Conservation (phyloP, 2,113 vertebrate species). For the Riparia riparia region DNA sequence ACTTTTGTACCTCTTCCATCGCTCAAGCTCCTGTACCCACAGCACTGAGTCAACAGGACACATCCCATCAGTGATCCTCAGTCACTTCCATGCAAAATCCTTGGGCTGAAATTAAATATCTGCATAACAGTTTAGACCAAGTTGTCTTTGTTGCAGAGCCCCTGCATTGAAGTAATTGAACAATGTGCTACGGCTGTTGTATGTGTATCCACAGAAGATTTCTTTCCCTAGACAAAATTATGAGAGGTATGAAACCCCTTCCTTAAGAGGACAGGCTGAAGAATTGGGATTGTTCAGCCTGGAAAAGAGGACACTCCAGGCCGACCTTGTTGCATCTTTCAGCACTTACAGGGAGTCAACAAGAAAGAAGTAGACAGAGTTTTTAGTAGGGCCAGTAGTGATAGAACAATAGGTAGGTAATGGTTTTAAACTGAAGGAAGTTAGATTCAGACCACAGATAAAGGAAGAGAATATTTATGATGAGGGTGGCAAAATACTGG, state of each 20-base stretch:
- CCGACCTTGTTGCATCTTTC: not conserved
- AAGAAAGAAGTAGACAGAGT: not conserved
- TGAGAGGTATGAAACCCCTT: not conserved
- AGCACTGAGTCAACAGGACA: not conserved
- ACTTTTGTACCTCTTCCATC: not conserved
- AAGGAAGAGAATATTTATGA: not conserved
- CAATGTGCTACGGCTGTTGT: not conserved
- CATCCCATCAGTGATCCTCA: not conserved
- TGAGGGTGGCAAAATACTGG: not conserved
- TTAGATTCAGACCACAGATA: not conserved
- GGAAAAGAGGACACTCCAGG: not conserved
- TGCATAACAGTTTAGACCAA: not conserved
- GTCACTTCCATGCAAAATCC: not conserved
- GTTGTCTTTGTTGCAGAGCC: not conserved
- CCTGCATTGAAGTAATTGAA: not conserved
- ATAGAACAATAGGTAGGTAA: not conserved
- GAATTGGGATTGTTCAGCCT: not conserved
- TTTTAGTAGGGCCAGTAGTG: not conserved
- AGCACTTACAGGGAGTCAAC: not conserved
- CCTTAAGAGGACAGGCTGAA: not conserved
- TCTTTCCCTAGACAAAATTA: not conserved
- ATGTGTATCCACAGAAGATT: not conserved
- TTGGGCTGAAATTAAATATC: not conserved
- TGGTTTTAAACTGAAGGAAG: not conserved
- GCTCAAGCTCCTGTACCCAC: not conserved